These are phyloP conservation scores for Ichneumon xanthorius DNA, from an alignment of 2,888 invertebrate genomes.

Conservation along the genomic window DNA sequence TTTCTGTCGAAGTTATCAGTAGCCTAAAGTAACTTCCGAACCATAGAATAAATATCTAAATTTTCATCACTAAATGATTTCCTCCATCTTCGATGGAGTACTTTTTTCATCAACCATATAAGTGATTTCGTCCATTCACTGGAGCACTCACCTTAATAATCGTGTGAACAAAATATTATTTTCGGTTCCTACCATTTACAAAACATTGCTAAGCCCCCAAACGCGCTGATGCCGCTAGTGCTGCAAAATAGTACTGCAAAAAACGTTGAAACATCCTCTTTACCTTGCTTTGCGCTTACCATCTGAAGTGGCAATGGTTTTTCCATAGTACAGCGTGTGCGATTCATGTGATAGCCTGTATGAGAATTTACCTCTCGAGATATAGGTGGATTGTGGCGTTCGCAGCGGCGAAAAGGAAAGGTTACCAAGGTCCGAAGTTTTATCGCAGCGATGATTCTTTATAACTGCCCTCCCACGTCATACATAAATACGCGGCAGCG, in stretches of 20 bases:
- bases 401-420: conserved; percentile 13
- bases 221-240: too few relatives aligned
- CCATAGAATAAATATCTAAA: too few relatives aligned
- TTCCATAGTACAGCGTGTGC: neutral
- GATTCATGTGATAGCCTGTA: neutral
- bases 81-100: too few relatives aligned
- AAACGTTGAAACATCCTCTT: neutral
- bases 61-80: too few relatives aligned
- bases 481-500: conserved; percentile 30
- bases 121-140: too few relatives aligned
- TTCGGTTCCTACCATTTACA: neutral
- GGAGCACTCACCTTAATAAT: neutral
- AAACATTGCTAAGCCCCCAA: neutral
- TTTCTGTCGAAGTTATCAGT: too few relatives aligned
- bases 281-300: neutral
- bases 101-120: too few relatives aligned
- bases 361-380: neutral
- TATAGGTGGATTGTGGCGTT: neutral
- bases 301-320: neutral
- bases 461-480: conserved; percentile 20
- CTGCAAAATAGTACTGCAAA: neutral
- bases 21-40: too few relatives aligned
- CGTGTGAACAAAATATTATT: neutral
- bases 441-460: conserved; percentile 36
- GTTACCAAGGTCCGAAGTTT: conserved; percentile 29